Evolutionary conservation across 2,888 invertebrate genomes (phyloP), one percentile per base, ranked within the genome.

Genomic region (Lasioglossum calceatum): DNA sequence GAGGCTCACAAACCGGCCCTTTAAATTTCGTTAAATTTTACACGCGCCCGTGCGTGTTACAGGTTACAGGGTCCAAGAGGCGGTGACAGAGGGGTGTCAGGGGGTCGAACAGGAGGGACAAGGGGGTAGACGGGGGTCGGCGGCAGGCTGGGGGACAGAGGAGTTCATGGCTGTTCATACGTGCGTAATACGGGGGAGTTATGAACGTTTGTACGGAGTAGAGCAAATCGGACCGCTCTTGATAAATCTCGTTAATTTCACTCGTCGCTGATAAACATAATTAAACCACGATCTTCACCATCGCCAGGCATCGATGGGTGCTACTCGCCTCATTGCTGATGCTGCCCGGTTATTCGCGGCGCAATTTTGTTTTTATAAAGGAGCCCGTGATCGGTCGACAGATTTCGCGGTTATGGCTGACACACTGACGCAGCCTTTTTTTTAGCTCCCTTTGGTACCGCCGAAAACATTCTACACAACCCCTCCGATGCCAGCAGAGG

Each of bases 161-260:
- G 71, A 61, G 54, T 79, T 84, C 88, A 87, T 88, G 75, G 85
- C 75, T 81, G 83, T 83, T 88, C 85, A 79, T 86, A 85, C 82
- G 86, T 80, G 79, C 73, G 82, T 86, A 88, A 91, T 90, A 81
- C 77, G 75, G 77, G 70, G 79, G 85, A 83, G 88, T 87, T 89
- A 91, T 82, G 90, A 84, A 84, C 84, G 82, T 91, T 89, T 86
- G 85, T 80, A 87, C 84, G 83, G 87, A 89, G 75, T 82, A 81
- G 73, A 73, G 86, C 86, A 84, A 91, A 89, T 87, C 86, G 87
- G 67, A 80, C 81, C 72, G 89, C 87, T 88, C 87, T 88, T 90
- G 89, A 92, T 93, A 88, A 93, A 91, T 90, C 91, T 90, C 87
- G 86, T 92, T 91, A 93, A 87, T 89, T 91, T 85, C 84, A 83